phyloP scores from a whole-genome alignment of 1,140 invertebrate genomes.

The Pseudomyrmex flavicornis region DNA sequence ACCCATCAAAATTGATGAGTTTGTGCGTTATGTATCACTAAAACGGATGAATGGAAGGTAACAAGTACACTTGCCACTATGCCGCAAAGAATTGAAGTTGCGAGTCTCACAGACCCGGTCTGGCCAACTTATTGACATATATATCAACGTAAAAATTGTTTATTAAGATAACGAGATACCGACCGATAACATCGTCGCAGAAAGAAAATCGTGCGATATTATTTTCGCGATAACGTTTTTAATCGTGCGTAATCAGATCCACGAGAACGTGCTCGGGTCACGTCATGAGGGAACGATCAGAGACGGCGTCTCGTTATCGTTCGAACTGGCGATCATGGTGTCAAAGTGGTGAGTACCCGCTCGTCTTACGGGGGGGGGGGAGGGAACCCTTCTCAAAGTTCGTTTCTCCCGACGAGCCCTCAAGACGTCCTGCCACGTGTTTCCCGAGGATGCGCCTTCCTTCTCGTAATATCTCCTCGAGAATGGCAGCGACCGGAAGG shows the following conservation, averaged over 20 bases:
- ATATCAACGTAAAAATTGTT: background rate
- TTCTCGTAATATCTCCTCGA: slow-evolving; percentile 47
- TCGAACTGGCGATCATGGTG: slow-evolving; percentile 8
- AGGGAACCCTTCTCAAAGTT: slow-evolving; percentile 7
- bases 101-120: too few species aligned
- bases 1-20: too few species aligned
- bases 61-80: too few species aligned
- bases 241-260: slow-evolving; percentile 7
- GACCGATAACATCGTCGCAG: too few species aligned
- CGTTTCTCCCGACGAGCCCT: slow-evolving; percentile 21
- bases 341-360: background rate
- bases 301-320: too few species aligned
- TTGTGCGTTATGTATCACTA: too few species aligned
- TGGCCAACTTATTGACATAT: too few species aligned
- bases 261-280: slow-evolving; percentile 1
- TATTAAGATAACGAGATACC: too few species aligned
- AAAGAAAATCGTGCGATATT: background rate
- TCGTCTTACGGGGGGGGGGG: slow-evolving; percentile 13
- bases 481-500: slow-evolving; percentile 62
- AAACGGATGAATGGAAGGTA: too few species aligned
- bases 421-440: slow-evolving; percentile 78
- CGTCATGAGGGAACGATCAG: background rate
- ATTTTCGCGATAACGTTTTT: background rate
- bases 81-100: too few species aligned
- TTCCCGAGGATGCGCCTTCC: slow-evolving; percentile 45